A percentile compares a stretch with the other conserved stretches of the same genome.
These are phyloP conservation scores for Seriola rivoliana DNA, from an alignment of 2,113 vertebrate genomes.

Conservation along the genomic window DNA sequence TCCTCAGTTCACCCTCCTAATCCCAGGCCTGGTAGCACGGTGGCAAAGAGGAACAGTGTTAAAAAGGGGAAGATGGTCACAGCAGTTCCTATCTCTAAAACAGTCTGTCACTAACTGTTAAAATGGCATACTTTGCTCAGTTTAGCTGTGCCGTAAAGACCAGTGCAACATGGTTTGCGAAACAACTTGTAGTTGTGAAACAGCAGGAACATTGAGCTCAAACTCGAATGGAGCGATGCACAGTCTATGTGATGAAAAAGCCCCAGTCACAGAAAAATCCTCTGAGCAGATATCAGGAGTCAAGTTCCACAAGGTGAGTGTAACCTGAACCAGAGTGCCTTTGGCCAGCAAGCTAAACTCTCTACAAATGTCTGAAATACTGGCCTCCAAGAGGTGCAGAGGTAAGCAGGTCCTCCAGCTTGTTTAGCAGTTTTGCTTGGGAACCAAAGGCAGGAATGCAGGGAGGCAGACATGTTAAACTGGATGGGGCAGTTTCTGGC, in stretches of 20 bases:
- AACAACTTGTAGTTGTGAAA: not conserved
- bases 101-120: constrained; percentile 10
- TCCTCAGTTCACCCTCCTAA: constrained; percentile 48
- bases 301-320: constrained; percentile 63
- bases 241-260: constrained; percentile 25
- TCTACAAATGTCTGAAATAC: constrained; percentile 58
- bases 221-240: not conserved
- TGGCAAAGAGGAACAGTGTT: constrained; percentile 38
- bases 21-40: constrained; percentile 37
- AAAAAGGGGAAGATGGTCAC: constrained; percentile 48
- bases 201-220: constrained; percentile 6
- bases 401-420: constrained; percentile 62
- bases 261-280: constrained; percentile 9
- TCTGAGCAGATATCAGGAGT: constrained; percentile 34
- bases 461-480: constrained; percentile 61
- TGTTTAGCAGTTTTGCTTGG: constrained; percentile 69
- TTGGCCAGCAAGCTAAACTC: constrained; percentile 36
- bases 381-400: constrained; percentile 53
- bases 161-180: constrained; percentile 9
- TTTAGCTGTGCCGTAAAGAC: constrained; percentile 1
- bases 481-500: constrained; percentile 62
- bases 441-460: constrained; percentile 72
- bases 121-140: not conserved
- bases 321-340: constrained; percentile 64
- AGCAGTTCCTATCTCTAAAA: constrained; percentile 44